A percentile compares a stretch with the other conserved stretches of the same genome.
phyloP scores from a whole-genome alignment of 2,113 vertebrate genomes.

The Podarcis muralis region DNA sequence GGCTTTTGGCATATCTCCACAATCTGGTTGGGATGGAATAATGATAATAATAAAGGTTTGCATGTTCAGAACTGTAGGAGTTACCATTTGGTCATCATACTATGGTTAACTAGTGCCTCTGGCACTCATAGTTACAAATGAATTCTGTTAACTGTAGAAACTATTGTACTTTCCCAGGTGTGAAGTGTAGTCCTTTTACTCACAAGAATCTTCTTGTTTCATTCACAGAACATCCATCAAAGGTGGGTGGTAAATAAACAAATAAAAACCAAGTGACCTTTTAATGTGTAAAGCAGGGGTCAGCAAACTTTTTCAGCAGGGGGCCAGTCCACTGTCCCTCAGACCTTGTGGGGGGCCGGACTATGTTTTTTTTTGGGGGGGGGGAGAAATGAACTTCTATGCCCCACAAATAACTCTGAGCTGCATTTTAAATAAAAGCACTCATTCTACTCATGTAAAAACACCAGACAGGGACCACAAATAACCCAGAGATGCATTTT shows the following conservation, averaged over 20 bases:
- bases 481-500: too few species aligned
- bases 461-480: too few species aligned
- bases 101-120: not conserved
- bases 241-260: not conserved
- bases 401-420: too few species aligned
- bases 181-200: not conserved
- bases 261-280: not conserved
- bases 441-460: too few species aligned
- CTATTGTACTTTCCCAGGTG: not conserved
- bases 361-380: too few species aligned
- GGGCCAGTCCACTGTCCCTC: too few species aligned
- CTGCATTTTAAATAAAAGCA: too few species aligned
- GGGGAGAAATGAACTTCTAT: too few species aligned
- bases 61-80: not conserved
- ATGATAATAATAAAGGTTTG: too few species aligned
- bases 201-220: not conserved
- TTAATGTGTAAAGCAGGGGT: not conserved
- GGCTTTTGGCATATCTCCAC: not conserved
- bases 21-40: not conserved
- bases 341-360: too few species aligned
- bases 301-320: too few species aligned
- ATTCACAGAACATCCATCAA: not conserved
- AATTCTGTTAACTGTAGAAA: not conserved
- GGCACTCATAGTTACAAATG: not conserved
- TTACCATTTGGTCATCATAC: not conserved